Percentiles rank a stretch among this genome's conserved stretches.
These are phyloP conservation scores for Rhabdomys dilectus DNA, from an alignment of 2,113 vertebrate genomes.

Conservation along the genomic window DNA sequence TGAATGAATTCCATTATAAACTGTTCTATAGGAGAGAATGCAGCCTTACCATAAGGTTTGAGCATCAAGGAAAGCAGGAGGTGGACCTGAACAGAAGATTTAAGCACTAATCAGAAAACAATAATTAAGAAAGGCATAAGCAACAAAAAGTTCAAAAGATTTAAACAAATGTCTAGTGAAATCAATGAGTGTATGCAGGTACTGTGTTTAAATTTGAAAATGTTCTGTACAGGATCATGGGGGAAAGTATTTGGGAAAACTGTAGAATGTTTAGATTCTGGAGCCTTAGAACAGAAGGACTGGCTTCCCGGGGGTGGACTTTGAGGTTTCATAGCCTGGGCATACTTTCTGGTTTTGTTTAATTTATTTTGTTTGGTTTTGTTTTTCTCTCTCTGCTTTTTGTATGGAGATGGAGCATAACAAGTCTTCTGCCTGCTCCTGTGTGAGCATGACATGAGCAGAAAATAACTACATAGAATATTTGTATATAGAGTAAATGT, in stretches of 20 bases:
- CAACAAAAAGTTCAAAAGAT: neutral
- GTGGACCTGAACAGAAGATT: neutral
- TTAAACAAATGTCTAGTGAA: neutral
- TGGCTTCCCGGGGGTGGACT: neutral
- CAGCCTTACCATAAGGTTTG: neutral
- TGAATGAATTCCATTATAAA: neutral
- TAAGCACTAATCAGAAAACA: neutral
- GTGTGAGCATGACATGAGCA: neutral
- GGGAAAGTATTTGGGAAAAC: neutral
- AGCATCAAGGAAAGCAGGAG: neutral
- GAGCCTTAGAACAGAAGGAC: neutral
- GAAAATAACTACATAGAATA: neutral
- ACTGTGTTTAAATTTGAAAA: neutral
- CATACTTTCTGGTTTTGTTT: neutral
- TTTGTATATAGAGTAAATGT: neutral
- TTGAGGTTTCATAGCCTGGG: too few relatives aligned
- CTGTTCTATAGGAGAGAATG: neutral
- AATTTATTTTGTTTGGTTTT: neutral
- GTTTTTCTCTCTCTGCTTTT: neutral
- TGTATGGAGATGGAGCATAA: neutral
- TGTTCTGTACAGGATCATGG: neutral
- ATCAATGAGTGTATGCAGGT: neutral
- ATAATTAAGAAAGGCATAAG: neutral
- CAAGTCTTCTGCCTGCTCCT: neutral
- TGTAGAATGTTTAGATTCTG: accelerated